These are phyloP conservation scores for Caenorhabditis wallacei DNA, from an alignment of 2,888 invertebrate genomes.

Conservation along the genomic window DNA sequence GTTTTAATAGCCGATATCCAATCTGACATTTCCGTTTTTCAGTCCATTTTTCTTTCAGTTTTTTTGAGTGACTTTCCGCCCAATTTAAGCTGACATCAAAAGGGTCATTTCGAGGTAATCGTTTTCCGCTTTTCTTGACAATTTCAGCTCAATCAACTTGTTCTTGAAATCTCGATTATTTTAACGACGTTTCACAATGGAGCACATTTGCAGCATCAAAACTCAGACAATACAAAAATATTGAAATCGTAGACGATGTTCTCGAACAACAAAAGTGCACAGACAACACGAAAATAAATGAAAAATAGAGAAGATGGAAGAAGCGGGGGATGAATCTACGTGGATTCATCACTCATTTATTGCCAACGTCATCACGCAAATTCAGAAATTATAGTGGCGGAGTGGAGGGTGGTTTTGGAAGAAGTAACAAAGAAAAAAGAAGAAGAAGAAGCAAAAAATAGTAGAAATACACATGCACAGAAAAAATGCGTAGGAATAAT, in stretches of 20 bases:
- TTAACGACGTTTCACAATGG: not conserved
- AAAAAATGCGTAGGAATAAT: constrained; percentile 14
- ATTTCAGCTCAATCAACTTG: no score
- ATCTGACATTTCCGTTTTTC: not conserved
- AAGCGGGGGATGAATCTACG: not conserved
- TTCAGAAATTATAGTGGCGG: constrained; percentile 21
- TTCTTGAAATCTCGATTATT: no score
- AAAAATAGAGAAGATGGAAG: not conserved
- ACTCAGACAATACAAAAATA: not conserved
- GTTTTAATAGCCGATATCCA: no score
- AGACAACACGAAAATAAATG: constrained; percentile 6
- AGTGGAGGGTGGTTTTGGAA: not conserved
- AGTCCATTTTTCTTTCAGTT: not conserved
- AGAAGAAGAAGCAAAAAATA: not conserved
- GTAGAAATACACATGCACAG: not conserved
- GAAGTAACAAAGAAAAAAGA: not conserved
- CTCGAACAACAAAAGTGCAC: constrained; percentile 17
- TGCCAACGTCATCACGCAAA: constrained; percentile 30
- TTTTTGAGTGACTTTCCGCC: no score
- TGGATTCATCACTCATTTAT: constrained; percentile 23
- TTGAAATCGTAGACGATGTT: not conserved
- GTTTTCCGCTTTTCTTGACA: not conserved
- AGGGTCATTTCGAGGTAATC: not conserved
- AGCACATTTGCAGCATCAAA: not conserved
- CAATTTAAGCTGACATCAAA: not conserved